A percentile compares a stretch with the other conserved stretches of the same genome.
phyloP scores from a whole-genome alignment of 1,140 invertebrate species.

The Monomorium pharaonis region DNA sequence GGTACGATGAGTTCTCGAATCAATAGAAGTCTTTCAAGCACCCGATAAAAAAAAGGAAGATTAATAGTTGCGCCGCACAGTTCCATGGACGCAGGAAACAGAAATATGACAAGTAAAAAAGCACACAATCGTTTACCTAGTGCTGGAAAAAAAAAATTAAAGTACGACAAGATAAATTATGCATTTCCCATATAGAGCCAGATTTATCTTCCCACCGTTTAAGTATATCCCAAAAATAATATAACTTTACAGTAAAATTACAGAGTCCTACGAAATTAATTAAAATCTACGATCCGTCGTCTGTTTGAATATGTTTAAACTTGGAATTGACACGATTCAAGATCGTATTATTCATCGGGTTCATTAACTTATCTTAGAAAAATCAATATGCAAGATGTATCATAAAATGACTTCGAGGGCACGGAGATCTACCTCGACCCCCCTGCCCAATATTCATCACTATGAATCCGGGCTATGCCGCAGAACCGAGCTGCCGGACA shows the following conservation, averaged over 20 bases:
- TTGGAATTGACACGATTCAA: not conserved
- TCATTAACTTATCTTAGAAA: not conserved
- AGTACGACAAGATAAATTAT: not conserved
- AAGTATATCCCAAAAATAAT: not conserved
- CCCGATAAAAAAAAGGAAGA: not conserved
- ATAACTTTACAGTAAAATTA: not conserved
- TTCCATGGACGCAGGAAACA: not conserved
- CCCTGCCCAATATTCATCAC: constrained; percentile 97
- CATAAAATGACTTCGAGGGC: constrained; percentile 94
- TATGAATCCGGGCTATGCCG: constrained; percentile 98
- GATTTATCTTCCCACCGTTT: not conserved
- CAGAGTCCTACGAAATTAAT: not conserved
- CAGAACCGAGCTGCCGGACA: constrained; percentile 95
- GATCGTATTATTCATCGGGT: not conserved
- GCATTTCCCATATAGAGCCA: not conserved
- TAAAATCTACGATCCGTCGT: not conserved
- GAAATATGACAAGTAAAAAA: not conserved
- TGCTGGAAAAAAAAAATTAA: not conserved
- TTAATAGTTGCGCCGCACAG: not conserved
- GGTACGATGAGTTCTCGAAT: constrained; percentile 62
- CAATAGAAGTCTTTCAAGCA: constrained; percentile 58
- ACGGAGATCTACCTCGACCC: constrained; percentile 94
- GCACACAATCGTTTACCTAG: not conserved
- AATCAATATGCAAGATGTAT: not conserved
- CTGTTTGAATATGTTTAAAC: not conserved